Evolutionary conservation across 1,140 invertebrate species (phyloP), one percentile per base, ranked within the genome.

Genomic region (Vanessa atalanta): DNA sequence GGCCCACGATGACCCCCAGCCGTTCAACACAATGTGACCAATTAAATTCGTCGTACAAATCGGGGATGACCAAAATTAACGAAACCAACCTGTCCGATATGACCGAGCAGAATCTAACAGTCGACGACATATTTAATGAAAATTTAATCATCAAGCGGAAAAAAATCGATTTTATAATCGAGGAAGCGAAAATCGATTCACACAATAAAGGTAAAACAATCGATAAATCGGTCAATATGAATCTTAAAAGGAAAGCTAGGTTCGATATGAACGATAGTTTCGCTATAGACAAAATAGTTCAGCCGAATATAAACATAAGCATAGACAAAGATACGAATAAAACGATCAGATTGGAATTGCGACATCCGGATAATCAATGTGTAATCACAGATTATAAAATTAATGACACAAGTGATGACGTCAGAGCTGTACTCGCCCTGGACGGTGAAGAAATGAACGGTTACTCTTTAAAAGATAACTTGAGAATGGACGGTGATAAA

Each of bases 11-110:
- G 90, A 87, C 88, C 84, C 80, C 81, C 75, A 75, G 72, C 72
- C 64, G 81, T 65, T 81, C 72, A 60, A 73, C 78, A 90, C 89
- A 88, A 92, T 91, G 85, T 87, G 88, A 91, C 83, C 88, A 92
- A 91, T 91, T 90, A 90, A 85, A 79, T 83, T 75, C 77, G 71
- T 78, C 74, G 79, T 61, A 69, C 67, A 31, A 69, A 60, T 80
- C 81, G 88, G 57, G 80, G 65, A 91, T 91, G 89, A 91, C 89
- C 79, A 90, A 88, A 88, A 88, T 90, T 80, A 88, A 88, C 87
- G 20, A 83, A 72, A 79, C 75, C 67, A 83, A 84, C 72, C 71
- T 85, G 71, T 82, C 81, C 48, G 82, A 88, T 50, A 90, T 90
- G 84, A 83, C 84, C 12, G 80, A 84, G 65, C 83, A 87, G 73